Evolutionary conservation across 1,140 invertebrate genomes (phyloP).

Genomic region (Phocides pigmalion): DNA sequence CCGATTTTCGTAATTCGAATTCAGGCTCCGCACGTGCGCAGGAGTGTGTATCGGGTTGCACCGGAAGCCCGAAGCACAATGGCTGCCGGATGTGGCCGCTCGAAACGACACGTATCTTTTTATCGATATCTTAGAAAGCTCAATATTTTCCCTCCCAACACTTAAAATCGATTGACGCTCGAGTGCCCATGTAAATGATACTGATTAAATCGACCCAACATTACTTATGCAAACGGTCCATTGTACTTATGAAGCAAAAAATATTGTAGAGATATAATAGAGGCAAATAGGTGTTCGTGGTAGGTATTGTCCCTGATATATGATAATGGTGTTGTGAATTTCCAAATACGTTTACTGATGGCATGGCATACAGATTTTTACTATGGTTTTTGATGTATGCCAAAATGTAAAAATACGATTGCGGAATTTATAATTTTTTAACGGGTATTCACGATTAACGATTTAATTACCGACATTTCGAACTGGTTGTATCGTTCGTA

Average conservation of each 20-base stretch:
- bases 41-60: conserved; percentile 81
- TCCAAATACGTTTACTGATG: background rate
- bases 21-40: conserved; percentile 81
- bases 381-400: too few species aligned
- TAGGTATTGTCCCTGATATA: conserved; percentile 5
- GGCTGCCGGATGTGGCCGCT: conserved; percentile 80
- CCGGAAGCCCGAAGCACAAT: conserved; percentile 79
- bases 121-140: conserved; percentile 80
- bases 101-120: conserved; percentile 81
- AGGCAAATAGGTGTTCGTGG: conserved; percentile 1
- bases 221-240: conserved; percentile 26
- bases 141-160: conserved; percentile 76
- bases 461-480: too few species aligned
- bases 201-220: conserved; percentile 42
- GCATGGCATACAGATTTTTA: background rate
- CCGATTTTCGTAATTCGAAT: conserved; percentile 68
- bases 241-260: conserved; percentile 20
- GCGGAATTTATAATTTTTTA: too few species aligned
- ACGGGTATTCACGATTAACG: too few species aligned
- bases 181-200: conserved; percentile 56
- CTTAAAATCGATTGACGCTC: conserved; percentile 49
- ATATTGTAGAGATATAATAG: conserved; percentile 13
- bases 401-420: too few species aligned
- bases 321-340: conserved; percentile 15
- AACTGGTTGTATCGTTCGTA: too few species aligned